Conservation (phyloP, 1,140 invertebrate genomes). For the Trichoplusia ni region DNA sequence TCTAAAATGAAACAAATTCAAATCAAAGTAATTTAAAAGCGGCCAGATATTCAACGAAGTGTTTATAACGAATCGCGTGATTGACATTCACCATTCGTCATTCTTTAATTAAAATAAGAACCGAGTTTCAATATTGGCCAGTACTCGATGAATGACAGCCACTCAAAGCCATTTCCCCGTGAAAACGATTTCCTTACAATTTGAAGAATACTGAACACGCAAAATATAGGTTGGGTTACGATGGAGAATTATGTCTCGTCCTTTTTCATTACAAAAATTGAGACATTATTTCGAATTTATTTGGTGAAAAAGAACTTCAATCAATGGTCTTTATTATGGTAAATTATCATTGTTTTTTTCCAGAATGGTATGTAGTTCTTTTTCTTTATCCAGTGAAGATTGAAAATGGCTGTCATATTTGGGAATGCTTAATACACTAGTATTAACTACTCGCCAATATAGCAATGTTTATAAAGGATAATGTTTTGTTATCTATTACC, state of each 20-base stretch:
- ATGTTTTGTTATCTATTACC: too few species aligned
- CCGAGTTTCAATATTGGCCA: conserved; percentile 36
- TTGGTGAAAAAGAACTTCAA: too few species aligned
- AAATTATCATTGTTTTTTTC: too few species aligned
- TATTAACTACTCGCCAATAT: too few species aligned
- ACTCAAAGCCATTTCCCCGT: conserved; percentile 23
- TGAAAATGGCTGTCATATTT: too few species aligned
- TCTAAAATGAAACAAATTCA: neutral
- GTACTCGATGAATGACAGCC: conserved; percentile 27
- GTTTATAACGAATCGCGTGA: conserved; percentile 37
- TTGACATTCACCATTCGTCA: conserved; percentile 47
- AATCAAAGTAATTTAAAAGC: neutral
- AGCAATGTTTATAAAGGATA: too few species aligned
- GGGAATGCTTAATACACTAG: too few species aligned
- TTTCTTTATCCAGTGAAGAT: too few species aligned
- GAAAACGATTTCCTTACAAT: conserved; percentile 31
- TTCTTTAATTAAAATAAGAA: conserved; percentile 47
- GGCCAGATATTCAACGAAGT: conserved; percentile 3
- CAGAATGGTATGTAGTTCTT: too few species aligned
- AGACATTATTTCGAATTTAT: too few species aligned
- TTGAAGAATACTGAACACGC: conserved; percentile 18
- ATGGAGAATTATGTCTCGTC: neutral
- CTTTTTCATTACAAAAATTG: too few species aligned
- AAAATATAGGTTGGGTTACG: conserved; percentile 12
- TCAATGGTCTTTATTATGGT: too few species aligned